Base-by-base conservation (phyloP, 2,888 invertebrate species). In the Lumbricus terrestris region DNA sequence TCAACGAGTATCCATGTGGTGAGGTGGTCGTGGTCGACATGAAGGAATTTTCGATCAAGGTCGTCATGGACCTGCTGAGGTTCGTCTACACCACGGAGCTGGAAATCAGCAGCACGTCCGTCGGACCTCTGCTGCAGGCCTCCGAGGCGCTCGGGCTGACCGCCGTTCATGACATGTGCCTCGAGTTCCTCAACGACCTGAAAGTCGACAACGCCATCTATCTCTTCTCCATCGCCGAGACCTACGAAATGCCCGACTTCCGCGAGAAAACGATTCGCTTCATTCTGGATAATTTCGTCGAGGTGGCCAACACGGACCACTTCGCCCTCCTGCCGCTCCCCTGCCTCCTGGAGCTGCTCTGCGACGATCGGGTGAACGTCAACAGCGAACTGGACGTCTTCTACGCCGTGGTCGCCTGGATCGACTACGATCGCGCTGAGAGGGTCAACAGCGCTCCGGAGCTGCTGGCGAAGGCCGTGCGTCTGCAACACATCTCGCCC, bases 41-140 rank as follows among this genome's bases (percentile, higher is more conserved):
- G 0, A 91, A 92, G 4, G 91, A 92, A 40, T 92, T 92, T 29
- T 90, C 92, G 34, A 90, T 91, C 2, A 92, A 92, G 23, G 93
- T 92, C 15, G 91, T 93, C 82, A 91, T 93, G 83, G 91, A 92
- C 37, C 91, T 93, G 42, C 88, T 93, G 23, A 91, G 91, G 15
- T 93, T 91, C 90, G 92, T 94, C 82, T 94, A 94, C 92, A 93
- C 93, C 29, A 91, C 92, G 13, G 92, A 92, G 20, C 89, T 93
- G 35, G 89, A 91, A 29, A 90, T 93, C 38, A 92, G 91, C 18
- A 38, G 90, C 13, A 90, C 91, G 34, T 93, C 93, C 90, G 89
- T 93, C n/a, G 93, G 93, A 37, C 91, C 92, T 37, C 88, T 93
- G 40, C 89, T 94, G 29, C 91, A 91, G 16, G 92, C 92, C 33